phyloP scores from a whole-genome alignment of 2,888 invertebrate species.

The Copidosoma aretas region DNA sequence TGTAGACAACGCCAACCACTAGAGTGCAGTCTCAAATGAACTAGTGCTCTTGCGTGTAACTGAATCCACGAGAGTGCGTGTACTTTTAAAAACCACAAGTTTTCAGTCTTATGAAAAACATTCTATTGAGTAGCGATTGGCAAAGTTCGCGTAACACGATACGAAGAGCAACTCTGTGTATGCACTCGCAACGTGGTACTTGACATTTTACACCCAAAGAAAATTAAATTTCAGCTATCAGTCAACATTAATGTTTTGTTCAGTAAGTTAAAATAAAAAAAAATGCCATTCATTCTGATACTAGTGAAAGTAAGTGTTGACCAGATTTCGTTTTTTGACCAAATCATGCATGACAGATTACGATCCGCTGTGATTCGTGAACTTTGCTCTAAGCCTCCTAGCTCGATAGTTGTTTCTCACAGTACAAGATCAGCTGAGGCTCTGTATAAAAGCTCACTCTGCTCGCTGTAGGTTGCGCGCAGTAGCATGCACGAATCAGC shows the following conservation, averaged over 20 bases:
- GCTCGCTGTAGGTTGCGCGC: neutral
- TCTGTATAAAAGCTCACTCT: neutral
- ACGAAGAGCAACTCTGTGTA: slow-evolving; percentile 3
- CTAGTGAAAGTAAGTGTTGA: neutral
- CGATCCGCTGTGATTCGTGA: slow-evolving; percentile 18
- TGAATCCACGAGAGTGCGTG: neutral
- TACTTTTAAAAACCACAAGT: no score
- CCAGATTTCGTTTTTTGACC: neutral
- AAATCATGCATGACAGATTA: slow-evolving; percentile 1
- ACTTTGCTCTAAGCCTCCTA: slow-evolving; percentile 12
- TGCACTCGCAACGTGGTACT: neutral
- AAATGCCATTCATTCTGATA: no score
- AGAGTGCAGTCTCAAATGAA: slow-evolving; percentile 13
- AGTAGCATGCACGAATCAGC: slow-evolving; percentile 4
- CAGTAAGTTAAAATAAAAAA: no score
- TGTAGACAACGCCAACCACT: slow-evolving; percentile 29
- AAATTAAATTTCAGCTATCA: neutral
- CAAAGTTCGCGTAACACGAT: slow-evolving; percentile 20
- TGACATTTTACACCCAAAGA: neutral
- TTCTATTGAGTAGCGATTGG: no score
- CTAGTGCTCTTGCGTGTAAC: slow-evolving; percentile 5
- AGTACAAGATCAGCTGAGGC: neutral
- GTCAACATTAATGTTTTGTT: neutral
- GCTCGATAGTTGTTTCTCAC: neutral
- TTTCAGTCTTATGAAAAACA: no score